Base-by-base conservation (phyloP, 2,113 vertebrate species). In the Brachyhypopomus occidentalis region DNA sequence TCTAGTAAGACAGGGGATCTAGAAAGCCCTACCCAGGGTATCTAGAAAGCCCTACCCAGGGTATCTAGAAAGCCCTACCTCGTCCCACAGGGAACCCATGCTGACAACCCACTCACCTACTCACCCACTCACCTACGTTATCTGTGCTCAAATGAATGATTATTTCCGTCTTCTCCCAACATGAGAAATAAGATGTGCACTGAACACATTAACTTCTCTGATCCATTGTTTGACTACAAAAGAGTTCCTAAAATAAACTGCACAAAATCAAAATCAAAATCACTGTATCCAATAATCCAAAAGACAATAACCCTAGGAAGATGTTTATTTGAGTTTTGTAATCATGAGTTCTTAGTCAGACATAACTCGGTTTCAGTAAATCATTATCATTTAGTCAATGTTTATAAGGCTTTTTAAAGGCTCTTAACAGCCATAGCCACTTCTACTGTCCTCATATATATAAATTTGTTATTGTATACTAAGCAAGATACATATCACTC, bases 61-160 rank as follows among this genome's bases (percentile, higher is more conserved):
- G 66, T 34, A 52, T 52, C 12, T 69, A 16, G 27, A 23, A 23
- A 45, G 60, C 25, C 30, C 60, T 17, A 22, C 38, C 67, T n/a
- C 59, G 48, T 56, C 30, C 77, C 25, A 36, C 55, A n/a, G 67
- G 52, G 36, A 45, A 55, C 79, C 55, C 86, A 80, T 56, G 83
- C 83, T 88, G 86, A 80, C 80, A 75, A 69, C 60, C 79, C 84
- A 81, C 77, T 86, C 59, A 78, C 30, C 1, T 30, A 30, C 82
- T n/a, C n/a, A 69, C 60, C 79, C 84, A 81, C 77, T 86, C 59
- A 78, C 30, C 1, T 30, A 30, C 82, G 75, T 86, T 77, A 80
- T 58, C 75, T 52, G 52, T 22, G 60, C 76, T 81, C 82, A 84
- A 86, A 84, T 64, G 77, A 79, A 62, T 38, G 41, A 78, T 74